Base-by-base conservation (phyloP, 2,888 invertebrate genomes). In the Anthophora plumipes region DNA sequence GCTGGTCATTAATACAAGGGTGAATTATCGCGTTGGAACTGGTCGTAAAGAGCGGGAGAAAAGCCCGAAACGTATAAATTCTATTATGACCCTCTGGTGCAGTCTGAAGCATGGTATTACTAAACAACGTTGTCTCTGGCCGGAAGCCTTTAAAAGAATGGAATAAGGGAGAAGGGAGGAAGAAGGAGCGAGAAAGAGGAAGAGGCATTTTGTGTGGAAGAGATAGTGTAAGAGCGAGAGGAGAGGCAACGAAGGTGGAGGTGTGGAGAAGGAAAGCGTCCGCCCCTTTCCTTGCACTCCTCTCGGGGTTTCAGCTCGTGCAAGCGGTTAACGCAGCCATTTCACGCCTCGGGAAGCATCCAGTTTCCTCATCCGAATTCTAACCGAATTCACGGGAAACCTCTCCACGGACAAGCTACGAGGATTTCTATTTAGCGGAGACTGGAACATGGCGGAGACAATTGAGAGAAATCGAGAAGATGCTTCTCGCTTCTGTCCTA, bases 251-350 rank as follows among this genome's bases (percentile, higher is more conserved):
- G 41, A 50, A 59, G 54, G 37, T 25, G 59, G 67, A 59, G 64
- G 66, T 67, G 70, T 67, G 70, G 61, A 74, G 76, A 63, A 66
- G 80, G 83, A 84, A 83, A 86, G 77, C 77, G 75, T 71, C 87
- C 85, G 86, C 84, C 89, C 86, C 84, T 82, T 84, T 81, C 85
- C 83, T 83, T 82, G 74, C 54, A 76, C 64, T 46, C 54, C 0
- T 12, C 61, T 52, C 80, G 74, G 83, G 82, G 84, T 83, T 83
- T 85, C 82, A 85, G 86, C 85, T 89, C 91, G 91, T 89, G 91
- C 90, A 90, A 89, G 91, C 90, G 92, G 93, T 93, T 93, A 93
- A 93, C 93, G 92, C 93, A 91, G 90, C 93, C 92, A 93, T 93
- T 93, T 93, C 92, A 93, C 93, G 93, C 93, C 91, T 91, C 91